phyloP scores from a whole-genome alignment of 1,140 invertebrate genomes.

The Caenorhabditis remanei region DNA sequence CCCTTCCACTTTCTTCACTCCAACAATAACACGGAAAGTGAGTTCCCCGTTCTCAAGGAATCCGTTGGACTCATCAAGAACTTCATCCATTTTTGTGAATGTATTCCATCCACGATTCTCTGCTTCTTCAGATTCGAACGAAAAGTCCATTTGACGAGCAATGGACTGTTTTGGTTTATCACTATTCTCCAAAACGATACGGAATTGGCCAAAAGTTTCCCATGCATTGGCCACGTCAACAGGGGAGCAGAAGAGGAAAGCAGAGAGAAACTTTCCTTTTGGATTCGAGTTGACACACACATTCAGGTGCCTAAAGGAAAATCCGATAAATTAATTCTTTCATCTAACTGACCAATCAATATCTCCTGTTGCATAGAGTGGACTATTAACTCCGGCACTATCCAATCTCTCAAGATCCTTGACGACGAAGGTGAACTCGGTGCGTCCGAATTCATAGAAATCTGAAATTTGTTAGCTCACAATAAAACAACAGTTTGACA shows the following conservation, averaged over 20 bases:
- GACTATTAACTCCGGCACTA: background rate
- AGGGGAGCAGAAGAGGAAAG: constrained; percentile 18
- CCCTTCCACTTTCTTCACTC: background rate
- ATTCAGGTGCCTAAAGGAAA: constrained; percentile 1
- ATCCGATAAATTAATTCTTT: too few species aligned
- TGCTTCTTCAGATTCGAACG: constrained; percentile 17
- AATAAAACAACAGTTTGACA: background rate
- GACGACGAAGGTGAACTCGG: background rate
- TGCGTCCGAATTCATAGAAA: constrained; percentile 29
- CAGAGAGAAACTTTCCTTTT: constrained; percentile 2
- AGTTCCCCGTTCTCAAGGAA: background rate
- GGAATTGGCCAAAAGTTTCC: constrained; percentile 2
- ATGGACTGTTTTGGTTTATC: constrained; percentile 3
- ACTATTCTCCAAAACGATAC: background rate
- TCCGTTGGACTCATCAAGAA: background rate
- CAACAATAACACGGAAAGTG: constrained; percentile 17
- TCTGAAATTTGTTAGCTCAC: background rate
- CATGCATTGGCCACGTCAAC: background rate
- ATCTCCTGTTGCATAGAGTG: constrained; percentile 5
- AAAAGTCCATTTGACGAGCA: constrained; percentile 28
- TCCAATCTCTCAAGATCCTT: background rate
- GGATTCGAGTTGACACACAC: background rate
- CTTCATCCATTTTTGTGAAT: background rate
- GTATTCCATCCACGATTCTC: constrained; percentile 26
- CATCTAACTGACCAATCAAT: background rate